Conservation (phyloP, 2,888 invertebrate genomes). For the Quadroppia sp. region DNA sequence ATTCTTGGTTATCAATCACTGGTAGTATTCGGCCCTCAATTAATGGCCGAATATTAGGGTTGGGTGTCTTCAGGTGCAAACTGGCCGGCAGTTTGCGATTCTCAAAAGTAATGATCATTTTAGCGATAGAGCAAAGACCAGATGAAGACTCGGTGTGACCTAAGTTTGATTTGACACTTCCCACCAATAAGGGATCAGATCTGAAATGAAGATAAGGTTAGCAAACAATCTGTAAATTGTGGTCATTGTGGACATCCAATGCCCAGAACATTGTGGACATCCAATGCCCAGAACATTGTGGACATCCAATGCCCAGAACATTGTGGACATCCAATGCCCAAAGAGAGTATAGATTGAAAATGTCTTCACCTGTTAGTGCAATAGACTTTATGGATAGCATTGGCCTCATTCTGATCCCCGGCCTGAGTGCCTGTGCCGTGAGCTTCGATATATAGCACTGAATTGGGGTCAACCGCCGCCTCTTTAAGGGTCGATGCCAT, state of each 20-base stretch:
- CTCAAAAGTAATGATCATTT: conserved; percentile 89
- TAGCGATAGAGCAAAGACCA: conserved; percentile 63
- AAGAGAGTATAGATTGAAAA: neutral
- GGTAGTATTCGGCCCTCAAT: conserved; percentile 82
- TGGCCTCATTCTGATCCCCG: conserved; percentile 81
- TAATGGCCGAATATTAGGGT: conserved; percentile 84
- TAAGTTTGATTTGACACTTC: conserved; percentile 97
- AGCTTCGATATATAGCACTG: conserved; percentile 87
- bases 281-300: no score
- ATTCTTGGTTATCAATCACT: conserved; percentile 67
- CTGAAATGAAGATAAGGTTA: conserved; percentile 42
- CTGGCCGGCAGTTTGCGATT: conserved; percentile 80
- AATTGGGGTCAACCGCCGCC: conserved; percentile 70
- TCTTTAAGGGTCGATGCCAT: conserved; percentile 74
- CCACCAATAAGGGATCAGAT: conserved; percentile 70
- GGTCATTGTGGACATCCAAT: no score
- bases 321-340: no score
- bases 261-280: no score
- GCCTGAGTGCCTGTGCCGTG: conserved; percentile 98
- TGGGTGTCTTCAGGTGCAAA: conserved; percentile 79
- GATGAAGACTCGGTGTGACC: conserved; percentile 79
- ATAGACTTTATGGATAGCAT: conserved; percentile 62
- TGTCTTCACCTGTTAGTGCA: conserved; percentile 60
- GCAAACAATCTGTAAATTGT: no score
- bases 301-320: no score